Evolutionary conservation across 2,113 vertebrate species (phyloP), one percentile per base, ranked within the genome.

Genomic region (Otis tarda): DNA sequence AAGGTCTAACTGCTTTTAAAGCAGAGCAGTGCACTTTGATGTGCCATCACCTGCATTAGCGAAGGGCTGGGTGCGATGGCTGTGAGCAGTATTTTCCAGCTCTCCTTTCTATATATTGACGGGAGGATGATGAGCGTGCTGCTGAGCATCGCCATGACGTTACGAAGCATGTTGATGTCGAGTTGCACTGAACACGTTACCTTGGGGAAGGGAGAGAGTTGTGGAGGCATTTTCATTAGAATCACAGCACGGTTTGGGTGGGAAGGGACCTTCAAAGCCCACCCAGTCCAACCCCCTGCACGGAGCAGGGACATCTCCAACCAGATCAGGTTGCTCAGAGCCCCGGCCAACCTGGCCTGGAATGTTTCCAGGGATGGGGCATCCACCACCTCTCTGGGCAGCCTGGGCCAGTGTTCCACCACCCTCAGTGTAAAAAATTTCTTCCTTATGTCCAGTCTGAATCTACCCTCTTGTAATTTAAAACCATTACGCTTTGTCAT

Each of bases 371-470:
- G 61, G 67, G 55, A 74, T 37, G 93, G 33, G 23, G 2, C 43
- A 53, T 41, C 39, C 2, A 4, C 59, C n/a, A 15, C 37, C 9
- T 3, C 15, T 17, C 55, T 73, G 73, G 21, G 31, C 23, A n/a
- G 27, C 45, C 37, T 68, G 41, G 0, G 9, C 53, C n/a, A 13
- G 41, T 3, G 5, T 2, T 1, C 59, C 5, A 7, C 1, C 24
- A 25, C 18, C 20, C 24, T 74, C 8, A 1, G 1, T 0, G 2
- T 7, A 2, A 64, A 3, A 3, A 33, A 27, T 64, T 37, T 5
- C 79, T 45, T 19, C n/a, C 10, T 73, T 5, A 2, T 0, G 4
- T 39, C 31, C 24, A 37, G 4, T 3, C 12, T 14, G 0, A 0
- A 8, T 28, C 22, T 71, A 4, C 18, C 28, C 14, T 30, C 5